Base-by-base conservation (phyloP, 2,888 invertebrate species). In the Drosophila acutilabella region DNA sequence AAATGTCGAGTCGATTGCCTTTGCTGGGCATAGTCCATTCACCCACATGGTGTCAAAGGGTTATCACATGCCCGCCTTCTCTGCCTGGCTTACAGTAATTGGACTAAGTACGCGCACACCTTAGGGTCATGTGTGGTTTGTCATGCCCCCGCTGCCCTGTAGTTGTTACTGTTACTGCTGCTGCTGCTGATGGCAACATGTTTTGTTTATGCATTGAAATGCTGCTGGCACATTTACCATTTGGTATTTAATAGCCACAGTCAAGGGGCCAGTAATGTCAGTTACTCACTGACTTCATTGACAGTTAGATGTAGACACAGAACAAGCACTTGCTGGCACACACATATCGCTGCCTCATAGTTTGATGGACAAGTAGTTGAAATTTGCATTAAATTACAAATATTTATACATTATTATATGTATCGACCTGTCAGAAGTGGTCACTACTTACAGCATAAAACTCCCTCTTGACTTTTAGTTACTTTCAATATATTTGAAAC, bases 91-190 rank as follows among this genome's bases (percentile, higher is more conserved):
- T 69, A 65, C 71, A 74, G 67, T 81, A 87, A 87, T 87, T 81
- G 88, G 71, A 66, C 81, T 69, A 85, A 81, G 86, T 82, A 71
- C 62, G 82, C 71, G 61, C 68, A 64, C 85, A 84, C 80, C 80
- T 81, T 70, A 68, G 74, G 74, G 64, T 56, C 74, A 56, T 62
- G 50, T 59, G 47, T 40, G 70, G 38, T 30, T 51, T 20, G 20
- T 67, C 36, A 23, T 14, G 51, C 40, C 36, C 30, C 3, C 10
- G 16, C 30, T 48, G n/a, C 20, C 6, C 10, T 40, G 48, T 41
- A 62, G 54, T 48, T 18, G 16, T 41, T 51, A 23, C 56, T 50
- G 10, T 6, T 40, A 30, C 18, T 38, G 11, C 14, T 38, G 48
- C 56, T 50, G 10, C 10, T 40, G 40, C 18, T 38, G 11, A 23